Percentiles rank a stretch among this genome's conserved stretches.
phyloP scores from a whole-genome alignment of 2,113 vertebrate species.

The Salvelinus alpinus region DNA sequence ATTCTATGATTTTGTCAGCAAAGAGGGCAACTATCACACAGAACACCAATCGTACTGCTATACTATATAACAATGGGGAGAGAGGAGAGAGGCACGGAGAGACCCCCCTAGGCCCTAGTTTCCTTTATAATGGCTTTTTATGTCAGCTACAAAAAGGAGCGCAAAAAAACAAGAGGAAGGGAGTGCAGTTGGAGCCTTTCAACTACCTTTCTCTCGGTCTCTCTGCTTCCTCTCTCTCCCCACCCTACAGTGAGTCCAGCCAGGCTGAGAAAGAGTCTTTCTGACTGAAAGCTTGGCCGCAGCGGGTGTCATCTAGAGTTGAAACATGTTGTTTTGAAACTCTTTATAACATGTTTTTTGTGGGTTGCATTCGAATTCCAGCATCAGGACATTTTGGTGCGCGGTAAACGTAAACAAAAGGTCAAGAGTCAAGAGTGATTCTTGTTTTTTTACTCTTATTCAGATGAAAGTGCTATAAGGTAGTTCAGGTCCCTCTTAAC shows the following conservation, averaged over 20 bases:
- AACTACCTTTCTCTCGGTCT: neutral
- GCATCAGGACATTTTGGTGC: neutral
- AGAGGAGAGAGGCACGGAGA: conserved; percentile 5
- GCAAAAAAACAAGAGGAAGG: neutral
- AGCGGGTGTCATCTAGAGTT: conserved; percentile 17
- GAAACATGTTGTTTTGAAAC: neutral
- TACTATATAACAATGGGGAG: conserved; percentile 24
- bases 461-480: neutral
- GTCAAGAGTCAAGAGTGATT: neutral
- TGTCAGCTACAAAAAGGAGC: conserved; percentile 47
- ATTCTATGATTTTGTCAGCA: neutral
- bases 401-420: conserved; percentile 12
- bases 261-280: conserved; percentile 4
- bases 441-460: neutral
- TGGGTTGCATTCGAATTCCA: neutral
- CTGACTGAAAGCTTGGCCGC: conserved; percentile 22
- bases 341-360: neutral
- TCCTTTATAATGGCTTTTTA: conserved; percentile 63
- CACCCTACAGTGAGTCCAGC: conserved; percentile 14
- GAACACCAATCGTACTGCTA: conserved; percentile 3
- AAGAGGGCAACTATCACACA: neutral
- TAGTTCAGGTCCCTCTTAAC: too few relatives aligned
- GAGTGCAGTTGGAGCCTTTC: conserved; percentile 26
- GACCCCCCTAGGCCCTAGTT: conserved; percentile 29
- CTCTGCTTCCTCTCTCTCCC: neutral